Base-by-base conservation (phyloP, 30 jellyfish, hydroid and myxozoan genomes). In the Pelagia noctiluca region DNA sequence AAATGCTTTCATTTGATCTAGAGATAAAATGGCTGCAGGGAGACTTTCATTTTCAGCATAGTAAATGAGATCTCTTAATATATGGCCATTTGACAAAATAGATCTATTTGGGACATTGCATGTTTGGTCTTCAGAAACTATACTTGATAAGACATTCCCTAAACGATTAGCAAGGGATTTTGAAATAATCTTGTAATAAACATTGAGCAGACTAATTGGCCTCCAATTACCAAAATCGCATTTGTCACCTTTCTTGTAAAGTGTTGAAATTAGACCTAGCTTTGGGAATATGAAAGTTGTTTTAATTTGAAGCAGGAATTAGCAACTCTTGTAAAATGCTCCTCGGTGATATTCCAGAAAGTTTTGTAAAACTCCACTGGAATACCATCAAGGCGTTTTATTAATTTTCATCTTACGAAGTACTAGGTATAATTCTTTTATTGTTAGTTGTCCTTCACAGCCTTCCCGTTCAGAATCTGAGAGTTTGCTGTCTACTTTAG, bases 141-240 rank as follows among this genome's bases (percentile, higher is more conserved):
- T 35, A 65, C 49, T 12, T 11, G 72, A 30, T 35, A 78, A 63
- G 8, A 63, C 81, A 1, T 60, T 60, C 24, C 36, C 29, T 3
- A 78, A 78, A 21, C 90, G 80, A 78, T 78, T 61, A 13, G 90
- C 60, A 26, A 78, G 54, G 24, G 42, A 22, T 78, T 78, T 78
- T n/a, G 80, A 64, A 16, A 78, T 78, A 23, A 78, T 23, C 35
- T 78, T 78, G 7, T 78, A 63, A 46, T 78, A 82, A 22, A 24
- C 67, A 36, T 78, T 78, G 26, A 78, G 70, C 29, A 78, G 90
- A 64, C 90, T 78, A 8, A 78, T 64, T 24, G 82, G 90, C 8
- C 90, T 61, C 90, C 90, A 78, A 49, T 78, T 78, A 8, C 38
- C 34, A 21, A 63, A 67, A 48, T 64, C 71, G 26, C 35, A 49